A percentile compares a stretch with the other conserved stretches of the same genome.
phyloP scores from a whole-genome alignment of 2,797 vertebrate genomes.

The Erithacus rubecula region DNA sequence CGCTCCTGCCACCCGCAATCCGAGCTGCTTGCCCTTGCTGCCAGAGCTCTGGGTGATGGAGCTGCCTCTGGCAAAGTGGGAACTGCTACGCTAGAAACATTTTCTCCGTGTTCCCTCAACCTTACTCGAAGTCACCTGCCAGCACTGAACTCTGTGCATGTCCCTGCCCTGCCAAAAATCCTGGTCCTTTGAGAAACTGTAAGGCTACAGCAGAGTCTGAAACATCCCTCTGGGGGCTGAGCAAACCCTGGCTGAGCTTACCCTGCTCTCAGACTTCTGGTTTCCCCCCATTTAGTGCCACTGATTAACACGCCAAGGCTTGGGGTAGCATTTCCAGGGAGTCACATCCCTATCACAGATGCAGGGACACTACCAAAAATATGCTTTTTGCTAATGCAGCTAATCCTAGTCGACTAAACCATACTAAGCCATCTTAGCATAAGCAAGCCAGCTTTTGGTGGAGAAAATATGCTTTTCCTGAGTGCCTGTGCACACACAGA shows the following conservation, averaged over 20 bases:
- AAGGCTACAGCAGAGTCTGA: background rate
- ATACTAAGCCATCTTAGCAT: conserved; percentile 27
- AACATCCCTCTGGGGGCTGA: background rate
- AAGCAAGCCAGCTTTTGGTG: conserved; percentile 14
- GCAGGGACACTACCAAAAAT: background rate
- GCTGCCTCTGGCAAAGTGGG: background rate
- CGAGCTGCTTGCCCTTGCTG: background rate
- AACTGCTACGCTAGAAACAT: background rate
- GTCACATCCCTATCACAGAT: background rate
- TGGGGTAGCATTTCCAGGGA: background rate
- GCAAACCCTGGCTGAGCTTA: background rate
- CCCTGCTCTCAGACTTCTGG: background rate
- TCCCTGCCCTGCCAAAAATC: background rate
- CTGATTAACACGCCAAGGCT: background rate
- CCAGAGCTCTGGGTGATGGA: background rate
- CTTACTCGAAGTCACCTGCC: background rate
- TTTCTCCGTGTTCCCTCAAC: background rate
- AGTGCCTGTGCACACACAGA: background rate
- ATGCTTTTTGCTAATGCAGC: conserved; percentile 13
- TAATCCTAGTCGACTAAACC: conserved; percentile 33
- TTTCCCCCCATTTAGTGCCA: background rate
- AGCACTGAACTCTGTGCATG: background rate
- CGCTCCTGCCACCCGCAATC: fast-evolving
- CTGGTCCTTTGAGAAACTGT: background rate
- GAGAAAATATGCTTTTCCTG: background rate